Base-by-base conservation (phyloP, 2,888 invertebrate genomes). In the Lepeophtheirus nordmannii region DNA sequence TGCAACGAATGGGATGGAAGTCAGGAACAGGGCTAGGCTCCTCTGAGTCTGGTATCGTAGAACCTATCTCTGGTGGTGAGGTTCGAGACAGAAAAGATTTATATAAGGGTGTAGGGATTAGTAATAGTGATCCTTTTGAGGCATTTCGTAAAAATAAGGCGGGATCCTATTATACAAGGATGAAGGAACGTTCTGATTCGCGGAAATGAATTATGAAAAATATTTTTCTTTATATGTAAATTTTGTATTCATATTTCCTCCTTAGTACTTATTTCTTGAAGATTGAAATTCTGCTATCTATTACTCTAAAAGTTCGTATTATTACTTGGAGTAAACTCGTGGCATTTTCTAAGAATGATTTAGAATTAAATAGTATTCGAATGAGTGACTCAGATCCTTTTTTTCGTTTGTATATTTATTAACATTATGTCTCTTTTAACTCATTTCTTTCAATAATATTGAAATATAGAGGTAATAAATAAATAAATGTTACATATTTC, bases 1-100 rank as follows among this genome's bases (percentile, higher is more conserved):
- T 97, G 68, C 87, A 86, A 77, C 93, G 93, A 80, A 97, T 98
- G 96, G 97, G 96, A 3, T 98, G 97, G 97, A 85, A 87, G 68
- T 78, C 78, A 20, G 96, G 96, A 53, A 85, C 84, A 56, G 97
- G 97, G 10, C 80, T 98, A 11, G 97, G 97, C 20, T 87, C 88
- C 0, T 84, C 91, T 68, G 96, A 93, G 69, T 93, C 96, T 76
- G 97, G 97, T 68, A 94, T 93, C 69, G 89, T 91, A 68, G 86
- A 92, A 70, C 96, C 96, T 0, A 91, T 97, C 70, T 85, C 87
- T 64, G 91, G 89, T 0, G 93, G 91, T 59, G 86, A 89, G 71
- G 73, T 82, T 22, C 81, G 97, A 11, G 94, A 97, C 75, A 82
- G 85, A 70, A 85, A 85, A 72, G 94, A 97, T 76, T 87, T 89